A percentile compares a stretch with the other conserved stretches of the same genome.
Evolutionary conservation across 2,888 invertebrate genomes (phyloP).

Genomic region (Acleris sparsana): DNA sequence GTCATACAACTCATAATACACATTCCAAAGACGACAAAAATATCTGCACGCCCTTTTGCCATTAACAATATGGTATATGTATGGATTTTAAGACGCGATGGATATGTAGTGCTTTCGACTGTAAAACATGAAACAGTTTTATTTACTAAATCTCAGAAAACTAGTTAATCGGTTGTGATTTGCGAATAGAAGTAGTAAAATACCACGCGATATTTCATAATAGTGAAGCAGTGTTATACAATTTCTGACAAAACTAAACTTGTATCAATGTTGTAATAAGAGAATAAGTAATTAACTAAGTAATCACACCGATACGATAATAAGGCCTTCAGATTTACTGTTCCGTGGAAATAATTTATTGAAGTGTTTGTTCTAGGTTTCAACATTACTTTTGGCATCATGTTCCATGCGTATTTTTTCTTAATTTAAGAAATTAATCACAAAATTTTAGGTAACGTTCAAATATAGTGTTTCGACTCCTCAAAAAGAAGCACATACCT

Average conservation of each 20-base stretch:
- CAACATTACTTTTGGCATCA: no score
- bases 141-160: slow-evolving; percentile 6
- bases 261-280: slow-evolving; percentile 3
- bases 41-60: no score
- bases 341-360: slow-evolving; percentile 1
- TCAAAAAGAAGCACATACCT: no score
- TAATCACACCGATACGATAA: slow-evolving; percentile 9
- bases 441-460: no score
- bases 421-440: no score
- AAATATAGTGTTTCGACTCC: no score
- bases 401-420: no score
- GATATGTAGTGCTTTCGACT: no score
- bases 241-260: slow-evolving; percentile 11
- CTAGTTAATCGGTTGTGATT: not conserved
- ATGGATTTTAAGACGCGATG: no score
- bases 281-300: slow-evolving; percentile 12
- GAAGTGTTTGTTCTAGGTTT: not conserved
- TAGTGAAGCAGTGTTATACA: slow-evolving; percentile 16
- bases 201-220: slow-evolving; percentile 27
- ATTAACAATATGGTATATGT: no score
- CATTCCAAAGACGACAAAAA: no score
- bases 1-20: no score
- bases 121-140: not conserved
- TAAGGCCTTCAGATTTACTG: slow-evolving; percentile 1
- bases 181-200: not conserved